These are phyloP conservation scores for Pterocles burchelli DNA, from an alignment of 2,113 vertebrate genomes.

Conservation along the genomic window DNA sequence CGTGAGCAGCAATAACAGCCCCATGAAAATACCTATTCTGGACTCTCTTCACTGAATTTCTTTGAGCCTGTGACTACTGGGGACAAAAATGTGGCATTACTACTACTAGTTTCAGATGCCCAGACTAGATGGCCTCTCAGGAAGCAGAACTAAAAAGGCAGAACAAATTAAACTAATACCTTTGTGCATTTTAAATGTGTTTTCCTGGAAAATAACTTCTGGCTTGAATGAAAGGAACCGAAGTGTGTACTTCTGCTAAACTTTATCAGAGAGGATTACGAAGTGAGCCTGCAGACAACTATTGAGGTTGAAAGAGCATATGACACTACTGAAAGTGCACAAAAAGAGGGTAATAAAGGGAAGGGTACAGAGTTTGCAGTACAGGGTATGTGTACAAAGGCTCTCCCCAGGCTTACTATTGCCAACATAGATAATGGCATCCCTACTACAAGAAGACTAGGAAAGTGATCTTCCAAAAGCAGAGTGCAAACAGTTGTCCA, in stretches of 20 bases:
- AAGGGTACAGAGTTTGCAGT: not conserved
- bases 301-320: not conserved
- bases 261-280: constrained; percentile 20
- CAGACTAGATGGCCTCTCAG: not conserved
- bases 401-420: not conserved
- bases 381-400: not conserved
- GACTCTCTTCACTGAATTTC: not conserved
- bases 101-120: not conserved
- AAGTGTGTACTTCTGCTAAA: not conserved
- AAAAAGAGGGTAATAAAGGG: not conserved
- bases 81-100: not conserved
- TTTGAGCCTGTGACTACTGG: not conserved
- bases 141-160: not conserved
- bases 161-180: not conserved
- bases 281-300: not conserved
- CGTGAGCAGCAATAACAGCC: not conserved
- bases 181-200: not conserved
- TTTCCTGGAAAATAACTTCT: constrained; percentile 8
- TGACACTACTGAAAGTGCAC: not conserved
- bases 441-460: not conserved
- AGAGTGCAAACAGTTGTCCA: not conserved
- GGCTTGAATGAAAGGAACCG: not conserved
- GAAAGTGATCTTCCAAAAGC: not conserved
- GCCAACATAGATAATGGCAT: not conserved
- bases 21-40: not conserved